Conservation (phyloP, 1,140 invertebrate species). For the Coelopa frigida region DNA sequence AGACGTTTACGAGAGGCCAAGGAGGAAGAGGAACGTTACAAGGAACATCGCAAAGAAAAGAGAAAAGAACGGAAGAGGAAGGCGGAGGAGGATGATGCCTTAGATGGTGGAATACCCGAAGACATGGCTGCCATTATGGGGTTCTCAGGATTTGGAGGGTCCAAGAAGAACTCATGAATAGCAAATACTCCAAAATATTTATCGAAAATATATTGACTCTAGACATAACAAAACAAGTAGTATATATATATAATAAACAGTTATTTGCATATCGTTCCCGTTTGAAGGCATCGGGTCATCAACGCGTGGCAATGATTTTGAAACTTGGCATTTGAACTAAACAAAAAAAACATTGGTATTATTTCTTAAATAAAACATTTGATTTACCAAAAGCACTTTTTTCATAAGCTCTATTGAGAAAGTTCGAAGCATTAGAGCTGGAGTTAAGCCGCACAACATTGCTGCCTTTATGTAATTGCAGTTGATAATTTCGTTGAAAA, state of each 20-base stretch:
- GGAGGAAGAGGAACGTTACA: constrained; percentile 94
- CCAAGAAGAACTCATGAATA: constrained; percentile 61
- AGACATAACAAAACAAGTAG: constrained; percentile 19
- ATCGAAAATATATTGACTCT: constrained; percentile 9
- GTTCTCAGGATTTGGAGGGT: constrained; percentile 90
- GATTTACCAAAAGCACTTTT: constrained; percentile 10
- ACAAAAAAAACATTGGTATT: constrained; percentile 5
- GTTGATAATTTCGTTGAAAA: constrained; percentile 32
- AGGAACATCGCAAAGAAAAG: constrained; percentile 86
- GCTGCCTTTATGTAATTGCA: constrained; percentile 33
- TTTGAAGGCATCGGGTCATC: constrained; percentile 11
- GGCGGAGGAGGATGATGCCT: constrained; percentile 63
- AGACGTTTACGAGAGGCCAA: constrained; percentile 85
- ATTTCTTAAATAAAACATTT: constrained; percentile 1
- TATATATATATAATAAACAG: constrained; percentile 8
- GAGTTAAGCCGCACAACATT: constrained; percentile 29
- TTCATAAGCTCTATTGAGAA: constrained; percentile 31
- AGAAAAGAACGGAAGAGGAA: constrained; percentile 86
- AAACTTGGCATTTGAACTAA: constrained; percentile 11
- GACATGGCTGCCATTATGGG: constrained; percentile 96
- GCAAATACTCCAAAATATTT: constrained; percentile 11
- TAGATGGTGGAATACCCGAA: constrained; percentile 57
- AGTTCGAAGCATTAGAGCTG: constrained; percentile 26
- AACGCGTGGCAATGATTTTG: constrained; percentile 9
- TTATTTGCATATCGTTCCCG: background rate